Base-by-base conservation (phyloP, 2,888 invertebrate genomes). In the Leptopilina syphax region DNA sequence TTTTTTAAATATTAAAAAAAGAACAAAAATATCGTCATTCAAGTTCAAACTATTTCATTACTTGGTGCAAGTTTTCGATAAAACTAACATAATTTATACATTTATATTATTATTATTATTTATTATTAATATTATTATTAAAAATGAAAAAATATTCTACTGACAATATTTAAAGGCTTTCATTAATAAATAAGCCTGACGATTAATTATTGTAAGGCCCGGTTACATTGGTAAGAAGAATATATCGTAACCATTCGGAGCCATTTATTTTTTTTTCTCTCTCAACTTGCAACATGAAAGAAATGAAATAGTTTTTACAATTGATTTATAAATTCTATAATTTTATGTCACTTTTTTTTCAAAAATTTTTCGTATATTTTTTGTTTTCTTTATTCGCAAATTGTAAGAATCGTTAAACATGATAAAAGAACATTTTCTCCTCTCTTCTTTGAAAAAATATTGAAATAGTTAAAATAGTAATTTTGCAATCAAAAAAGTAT, bases 201-300 rank as follows among this genome's bases (percentile, higher is more conserved):
- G 65, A 80, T 84, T 81, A 83, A 84, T 80, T 65, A 78, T 77
- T 82, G 84, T 50, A 80, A 60, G 83, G 86, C 87, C 88, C 89
- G 84, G 89, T 89, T 86, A 89, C 88, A 85, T 88, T 86, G 85
- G 85, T 86, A 88, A 89, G 88, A 89, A 89, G 88, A 89, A 89
- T 89, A 86, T 88, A 88, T 84, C 86, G 89, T 86, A 89, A 89
- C 89, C 85, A 78, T 82, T 81, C 82, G 84, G 86, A 86, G 86
- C 84, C 84, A 78, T 78, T 10, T 65, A 78, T 65, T 50, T 10
- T 50, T 50, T 50, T 50, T 50, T 50, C 18, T 50, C 10, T 50
- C 50, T 50, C 9, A 79, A 77, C 57, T 70, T 67, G 65, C 76
- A 77, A 3, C 67, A 73, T n/a, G 57, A 73, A 50, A 54, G 57